These are phyloP conservation scores for Leptopilina clavipes DNA, from an alignment of 1,140 invertebrate genomes.

Conservation along the genomic window DNA sequence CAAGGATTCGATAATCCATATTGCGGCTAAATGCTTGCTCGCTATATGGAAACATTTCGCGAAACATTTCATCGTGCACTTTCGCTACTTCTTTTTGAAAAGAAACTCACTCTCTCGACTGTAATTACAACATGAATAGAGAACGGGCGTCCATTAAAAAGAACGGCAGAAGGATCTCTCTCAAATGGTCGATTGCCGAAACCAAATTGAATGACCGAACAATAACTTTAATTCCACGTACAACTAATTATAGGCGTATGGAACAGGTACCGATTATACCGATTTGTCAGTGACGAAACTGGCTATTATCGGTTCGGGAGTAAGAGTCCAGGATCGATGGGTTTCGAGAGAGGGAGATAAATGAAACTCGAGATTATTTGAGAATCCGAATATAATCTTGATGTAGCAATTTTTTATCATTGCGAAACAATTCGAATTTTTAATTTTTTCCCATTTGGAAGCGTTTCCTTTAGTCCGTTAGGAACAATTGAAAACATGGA, in stretches of 20 bases:
- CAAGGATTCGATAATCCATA: constrained; percentile 15
- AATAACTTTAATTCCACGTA: constrained; percentile 33
- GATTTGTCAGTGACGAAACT: constrained; percentile 45
- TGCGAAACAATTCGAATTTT: not conserved
- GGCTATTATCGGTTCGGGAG: constrained; percentile 28
- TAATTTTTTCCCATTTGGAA: not conserved
- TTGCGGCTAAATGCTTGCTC: not conserved
- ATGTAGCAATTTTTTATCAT: not conserved
- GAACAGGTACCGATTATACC: constrained; percentile 38
- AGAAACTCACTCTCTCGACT: constrained; percentile 1
- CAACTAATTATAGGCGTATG: constrained; percentile 39
- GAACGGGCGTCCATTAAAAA: constrained; percentile 7
- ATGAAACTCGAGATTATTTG: not conserved
- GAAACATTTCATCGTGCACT: constrained; percentile 19
- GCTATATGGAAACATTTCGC: not conserved
- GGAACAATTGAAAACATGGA: not conserved
- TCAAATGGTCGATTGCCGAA: constrained; percentile 26
- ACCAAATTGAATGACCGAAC: constrained; percentile 34
- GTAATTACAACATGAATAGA: constrained; percentile 34
- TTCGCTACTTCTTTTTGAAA: constrained; percentile 25
- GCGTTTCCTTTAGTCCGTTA: no score
- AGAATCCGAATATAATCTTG: no score
- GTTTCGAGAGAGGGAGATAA: not conserved
- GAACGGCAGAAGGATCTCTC: not conserved
- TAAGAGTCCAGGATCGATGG: constrained; percentile 29